phyloP scores from a whole-genome alignment of 2,797 vertebrate genomes.

The Phylloscopus collybita region DNA sequence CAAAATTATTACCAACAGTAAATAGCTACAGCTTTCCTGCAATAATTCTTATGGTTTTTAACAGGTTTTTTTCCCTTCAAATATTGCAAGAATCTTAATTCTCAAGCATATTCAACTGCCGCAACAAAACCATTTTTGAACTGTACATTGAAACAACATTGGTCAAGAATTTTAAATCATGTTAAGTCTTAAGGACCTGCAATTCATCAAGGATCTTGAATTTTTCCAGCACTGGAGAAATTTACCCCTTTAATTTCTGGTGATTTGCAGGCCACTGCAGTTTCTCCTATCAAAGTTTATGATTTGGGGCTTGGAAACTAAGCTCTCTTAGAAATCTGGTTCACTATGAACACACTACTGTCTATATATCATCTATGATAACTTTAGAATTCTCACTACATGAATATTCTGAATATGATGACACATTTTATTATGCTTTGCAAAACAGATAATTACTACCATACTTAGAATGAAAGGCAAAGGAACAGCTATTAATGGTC shows the following conservation, averaged over 20 bases:
- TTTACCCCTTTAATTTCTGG: not conserved
- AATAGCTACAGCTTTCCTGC: not conserved
- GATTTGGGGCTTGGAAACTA: not conserved
- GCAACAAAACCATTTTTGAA: not conserved
- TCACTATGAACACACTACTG: not conserved
- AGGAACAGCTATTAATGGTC: slow-evolving; percentile 57
- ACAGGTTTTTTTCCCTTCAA: not conserved
- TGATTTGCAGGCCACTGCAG: not conserved
- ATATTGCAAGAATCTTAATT: not conserved
- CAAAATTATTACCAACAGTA: not conserved
- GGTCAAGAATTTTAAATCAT: not conserved
- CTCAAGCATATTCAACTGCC: not conserved
- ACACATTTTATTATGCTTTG: slow-evolving; percentile 41
- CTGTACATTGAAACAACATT: rapidly evolving
- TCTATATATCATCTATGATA: not conserved
- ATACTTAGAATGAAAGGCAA: slow-evolving; percentile 49
- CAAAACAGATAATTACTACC: slow-evolving; percentile 62
- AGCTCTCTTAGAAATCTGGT: not conserved
- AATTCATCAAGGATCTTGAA: not conserved
- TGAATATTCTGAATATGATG: slow-evolving; percentile 43
- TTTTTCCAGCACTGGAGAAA: not conserved
- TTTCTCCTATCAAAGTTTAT: not conserved
- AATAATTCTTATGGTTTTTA: not conserved
- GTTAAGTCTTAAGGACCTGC: not conserved
- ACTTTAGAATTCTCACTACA: slow-evolving; percentile 26